Conservation (phyloP, 1,140 invertebrate species). For the Sitobion miscanthi region DNA sequence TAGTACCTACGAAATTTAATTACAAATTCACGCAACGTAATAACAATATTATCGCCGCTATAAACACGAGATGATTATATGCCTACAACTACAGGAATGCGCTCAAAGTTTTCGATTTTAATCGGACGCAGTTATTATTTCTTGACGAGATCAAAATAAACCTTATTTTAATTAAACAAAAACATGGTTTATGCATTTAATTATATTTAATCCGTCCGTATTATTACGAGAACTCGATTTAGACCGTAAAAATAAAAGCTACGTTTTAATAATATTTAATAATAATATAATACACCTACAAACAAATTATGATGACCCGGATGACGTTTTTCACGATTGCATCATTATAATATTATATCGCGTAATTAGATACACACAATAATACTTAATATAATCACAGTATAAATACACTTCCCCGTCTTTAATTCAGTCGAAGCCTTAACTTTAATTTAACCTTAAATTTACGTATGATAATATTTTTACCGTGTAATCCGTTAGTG, state of each 20-base stretch:
- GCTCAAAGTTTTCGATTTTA: background rate
- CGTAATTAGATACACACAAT: background rate
- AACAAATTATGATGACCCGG: background rate
- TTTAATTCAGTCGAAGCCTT: background rate
- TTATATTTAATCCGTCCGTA: background rate
- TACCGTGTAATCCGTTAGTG: too few species aligned
- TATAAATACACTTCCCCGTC: background rate
- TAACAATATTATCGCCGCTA: background rate
- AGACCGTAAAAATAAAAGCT: background rate
- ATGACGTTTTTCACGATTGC: background rate
- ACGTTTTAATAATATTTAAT: background rate
- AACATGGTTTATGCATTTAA: background rate
- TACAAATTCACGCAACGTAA: background rate
- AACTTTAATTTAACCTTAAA: too few species aligned
- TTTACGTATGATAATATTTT: background rate
- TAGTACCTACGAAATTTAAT: background rate
- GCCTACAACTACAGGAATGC: background rate
- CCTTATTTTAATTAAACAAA: slow-evolving; percentile 28
- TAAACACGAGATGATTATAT: background rate
- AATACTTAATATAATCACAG: background rate
- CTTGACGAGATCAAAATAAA: background rate
- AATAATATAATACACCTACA: background rate
- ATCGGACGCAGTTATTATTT: background rate
- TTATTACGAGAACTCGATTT: background rate
- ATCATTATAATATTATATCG: background rate